phyloP scores from a whole-genome alignment of 1,140 invertebrate genomes.

The Drosophila ohnishii region DNA sequence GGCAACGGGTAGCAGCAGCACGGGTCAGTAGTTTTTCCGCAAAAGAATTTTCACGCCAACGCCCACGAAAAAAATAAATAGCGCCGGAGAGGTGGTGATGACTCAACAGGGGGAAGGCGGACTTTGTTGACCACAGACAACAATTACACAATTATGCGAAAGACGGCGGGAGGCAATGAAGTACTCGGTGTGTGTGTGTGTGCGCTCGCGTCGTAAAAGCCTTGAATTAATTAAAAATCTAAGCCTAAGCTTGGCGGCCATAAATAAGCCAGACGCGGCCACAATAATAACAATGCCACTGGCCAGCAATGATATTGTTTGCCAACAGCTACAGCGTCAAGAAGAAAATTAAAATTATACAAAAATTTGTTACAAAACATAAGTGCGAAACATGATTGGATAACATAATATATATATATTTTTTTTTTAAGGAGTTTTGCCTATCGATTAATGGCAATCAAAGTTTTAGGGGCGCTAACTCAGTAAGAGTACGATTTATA shows the following conservation, averaged over 20 bases:
- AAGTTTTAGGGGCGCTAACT: slow-evolving; percentile 22
- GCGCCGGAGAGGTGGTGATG: slow-evolving; percentile 26
- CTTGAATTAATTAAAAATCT: slow-evolving; percentile 81
- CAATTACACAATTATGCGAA: slow-evolving; percentile 74
- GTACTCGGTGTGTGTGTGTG: not conserved
- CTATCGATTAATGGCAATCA: slow-evolving; percentile 23
- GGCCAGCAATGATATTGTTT: slow-evolving; percentile 52
- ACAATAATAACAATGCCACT: slow-evolving; percentile 47
- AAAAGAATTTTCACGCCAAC: slow-evolving; percentile 77
- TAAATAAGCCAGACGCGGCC: slow-evolving; percentile 66
- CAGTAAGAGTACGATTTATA: not conserved
- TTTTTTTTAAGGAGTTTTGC: not conserved
- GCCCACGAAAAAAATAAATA: slow-evolving; percentile 56
- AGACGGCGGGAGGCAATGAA: slow-evolving; percentile 11
- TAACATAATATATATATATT: slow-evolving; percentile 1
- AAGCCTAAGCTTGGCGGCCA: slow-evolving; percentile 71
- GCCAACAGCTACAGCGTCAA: slow-evolving; percentile 4
- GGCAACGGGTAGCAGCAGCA: not conserved
- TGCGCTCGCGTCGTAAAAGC: slow-evolving; percentile 57
- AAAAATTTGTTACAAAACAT: slow-evolving; percentile 31
- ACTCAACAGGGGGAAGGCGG: slow-evolving; percentile 30
- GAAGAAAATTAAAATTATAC: slow-evolving; percentile 29
- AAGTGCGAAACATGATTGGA: slow-evolving; percentile 27
- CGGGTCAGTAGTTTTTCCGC: slow-evolving; percentile 53
- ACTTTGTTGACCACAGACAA: slow-evolving; percentile 61